A percentile compares a stretch with the other conserved stretches of the same genome.
phyloP scores from a whole-genome alignment of 2,113 vertebrate species.

The Colinus virginianus region DNA sequence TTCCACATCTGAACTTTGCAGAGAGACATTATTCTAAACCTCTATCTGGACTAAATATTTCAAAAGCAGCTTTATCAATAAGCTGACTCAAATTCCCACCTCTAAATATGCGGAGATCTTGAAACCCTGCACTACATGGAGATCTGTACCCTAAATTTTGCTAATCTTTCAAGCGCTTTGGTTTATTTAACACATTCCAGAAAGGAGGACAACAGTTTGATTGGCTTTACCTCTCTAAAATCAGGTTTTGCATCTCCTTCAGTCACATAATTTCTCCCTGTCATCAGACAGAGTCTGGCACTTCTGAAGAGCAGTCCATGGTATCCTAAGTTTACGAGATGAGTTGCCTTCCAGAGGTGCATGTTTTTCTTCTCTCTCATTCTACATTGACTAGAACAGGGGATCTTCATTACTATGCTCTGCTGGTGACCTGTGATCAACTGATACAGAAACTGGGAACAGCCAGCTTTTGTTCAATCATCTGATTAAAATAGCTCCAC shows the following conservation, averaged over 20 bases:
- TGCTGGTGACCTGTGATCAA: neutral
- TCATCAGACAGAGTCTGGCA: neutral
- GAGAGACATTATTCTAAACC: neutral
- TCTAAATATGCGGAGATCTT: neutral
- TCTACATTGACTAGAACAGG: neutral
- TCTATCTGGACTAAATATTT: neutral
- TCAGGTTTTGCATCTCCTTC: neutral
- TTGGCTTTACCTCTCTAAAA: neutral
- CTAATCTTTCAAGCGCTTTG: neutral
- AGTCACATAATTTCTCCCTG: neutral
- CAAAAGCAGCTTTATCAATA: neutral
- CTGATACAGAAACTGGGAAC: neutral
- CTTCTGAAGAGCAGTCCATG: rapidly evolving
- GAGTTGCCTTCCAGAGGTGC: neutral
- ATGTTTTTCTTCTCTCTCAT: neutral
- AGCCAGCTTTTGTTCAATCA: rapidly evolving
- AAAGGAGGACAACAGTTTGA: neutral
- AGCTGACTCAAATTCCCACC: neutral
- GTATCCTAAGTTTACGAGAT: rapidly evolving
- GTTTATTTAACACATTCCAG: neutral
- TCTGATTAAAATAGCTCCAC: neutral
- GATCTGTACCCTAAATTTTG: neutral
- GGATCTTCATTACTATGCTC: neutral
- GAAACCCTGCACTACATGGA: neutral
- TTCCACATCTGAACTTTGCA: neutral